Evolutionary conservation across 2,113 vertebrate genomes (phyloP), one percentile per base, ranked within the genome.

Genomic region (Nycticebus coucang): DNA sequence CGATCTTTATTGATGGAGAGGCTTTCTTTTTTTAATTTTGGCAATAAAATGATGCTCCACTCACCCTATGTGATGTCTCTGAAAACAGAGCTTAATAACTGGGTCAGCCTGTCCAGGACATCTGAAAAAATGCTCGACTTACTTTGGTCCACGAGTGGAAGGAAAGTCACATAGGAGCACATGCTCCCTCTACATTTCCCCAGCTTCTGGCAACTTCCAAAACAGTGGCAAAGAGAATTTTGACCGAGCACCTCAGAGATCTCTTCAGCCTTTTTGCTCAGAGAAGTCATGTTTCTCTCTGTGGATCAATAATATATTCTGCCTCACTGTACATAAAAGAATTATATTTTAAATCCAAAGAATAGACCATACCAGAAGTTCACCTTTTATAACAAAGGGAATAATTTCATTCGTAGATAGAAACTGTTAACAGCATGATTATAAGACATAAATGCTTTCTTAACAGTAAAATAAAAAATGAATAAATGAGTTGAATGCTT

Each of bases 91-190:
- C 59, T 93, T 79, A 93, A 94, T 41, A 83, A 72, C 41, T 86
- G 50, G 69, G 91, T 95, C 91, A 97, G 24, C 82, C 91, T 91
- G 91, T 93, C 68, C 94, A 80, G 77, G 94, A 97, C 94, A 96
- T 95, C 93, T 96, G 94, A 94, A 93, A 93, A 96, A 96, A 85
- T 92, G 68, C 85, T 91, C 85, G 68, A 71, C 88, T 91, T 12
- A 53, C 19, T 95, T 93, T 95, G 78, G 85, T 89, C 69, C 95
- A 68, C 66, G 41, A 95, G 26, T 91, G 86, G 95, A 97, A 97
- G 93, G 93, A 94, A 97, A 93, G 53, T 71, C 74, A 15, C 71
- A 79, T 4, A n/a, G 62, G 64, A 24, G 55, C 9, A 22, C 64
- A 75, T 22, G 57, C 50, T 94, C n/a, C 92, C 72, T 95, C 89